Evolutionary conservation across 2,113 vertebrate genomes (phyloP), one percentile per base, ranked within the genome.

Genomic region (Embiotoca jacksoni): DNA sequence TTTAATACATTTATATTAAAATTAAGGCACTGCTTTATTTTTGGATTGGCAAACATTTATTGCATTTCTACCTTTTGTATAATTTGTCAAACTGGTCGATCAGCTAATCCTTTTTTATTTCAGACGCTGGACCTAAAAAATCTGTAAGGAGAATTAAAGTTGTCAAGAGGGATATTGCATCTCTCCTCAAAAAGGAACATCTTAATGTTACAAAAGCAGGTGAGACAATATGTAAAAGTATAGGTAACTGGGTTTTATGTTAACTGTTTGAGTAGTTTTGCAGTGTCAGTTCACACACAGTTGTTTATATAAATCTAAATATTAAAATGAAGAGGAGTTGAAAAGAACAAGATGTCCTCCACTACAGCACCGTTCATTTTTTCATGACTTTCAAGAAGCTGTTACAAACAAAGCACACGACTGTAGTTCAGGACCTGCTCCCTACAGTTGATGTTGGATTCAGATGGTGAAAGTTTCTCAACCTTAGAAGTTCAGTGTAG

Each of bases 171-270:
- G 49, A 62, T 15, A 62, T 83, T 5, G 46, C 49, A 0, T 77
- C 85, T 44, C 46, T 86, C 8, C 68, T 89, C 55, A 90, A 76
- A 37, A 92, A 80, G 75, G 86, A 87, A 55, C 88, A 90, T 23
- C 75, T 89, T n/a, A 92, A 92, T 60, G 50, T 83, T 13, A 91
- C 91, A 50, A 82, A 86, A 90, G 33, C 81, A 74, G 89, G 91
- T 89, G 56, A 85, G 84, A 47, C 32, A 52, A 56, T 3, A 31
- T 36, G 16, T 62, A 11, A 37, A 35, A 37, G 5, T 16, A 31
- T 60, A 7, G 16, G 3, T 30, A 4, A 32, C 33, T 30, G 6
- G 2, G 46, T 49, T 41, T 41, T 2, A 41, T 41, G 7, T 41
- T 7, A 41, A 41, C 2, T 1, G 8, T 9, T 41, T 10, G 23